Evolutionary conservation across 2,113 vertebrate species (phyloP).

Genomic region (Percopsis transmontana): DNA sequence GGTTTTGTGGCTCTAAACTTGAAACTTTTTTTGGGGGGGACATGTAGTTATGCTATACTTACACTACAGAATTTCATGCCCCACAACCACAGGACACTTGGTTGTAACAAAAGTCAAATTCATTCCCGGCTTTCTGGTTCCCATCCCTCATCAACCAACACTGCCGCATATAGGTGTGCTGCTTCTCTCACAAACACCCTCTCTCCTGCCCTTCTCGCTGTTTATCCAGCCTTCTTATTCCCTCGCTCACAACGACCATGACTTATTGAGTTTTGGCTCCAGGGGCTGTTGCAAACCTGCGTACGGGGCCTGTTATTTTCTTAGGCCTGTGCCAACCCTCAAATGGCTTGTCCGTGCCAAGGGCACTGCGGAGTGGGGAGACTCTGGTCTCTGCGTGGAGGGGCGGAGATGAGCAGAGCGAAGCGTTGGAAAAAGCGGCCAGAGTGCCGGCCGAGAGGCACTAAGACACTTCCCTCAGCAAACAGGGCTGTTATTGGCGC

Average conservation of each 20-base stretch:
- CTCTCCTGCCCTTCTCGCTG: slow-evolving; percentile 26
- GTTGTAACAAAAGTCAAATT: slow-evolving; percentile 7
- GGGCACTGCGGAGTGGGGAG: slow-evolving; percentile 51
- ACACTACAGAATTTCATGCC: neutral
- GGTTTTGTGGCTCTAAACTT: neutral
- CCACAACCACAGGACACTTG: neutral
- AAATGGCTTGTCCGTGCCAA: slow-evolving; percentile 71
- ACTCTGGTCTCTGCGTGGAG: slow-evolving; percentile 59
- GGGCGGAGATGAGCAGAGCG: slow-evolving; percentile 57
- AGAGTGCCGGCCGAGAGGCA: slow-evolving; percentile 53
- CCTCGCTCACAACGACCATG: slow-evolving; percentile 60
- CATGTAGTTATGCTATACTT: neutral
- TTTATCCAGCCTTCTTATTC: slow-evolving; percentile 59
- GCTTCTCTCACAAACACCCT: slow-evolving; percentile 29
- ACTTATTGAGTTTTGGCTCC: slow-evolving; percentile 66
- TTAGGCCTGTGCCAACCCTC: slow-evolving; percentile 75
- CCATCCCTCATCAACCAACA: neutral
- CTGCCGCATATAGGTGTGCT: slow-evolving; percentile 38
- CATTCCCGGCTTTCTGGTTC: neutral
- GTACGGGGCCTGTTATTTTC: slow-evolving; percentile 77
- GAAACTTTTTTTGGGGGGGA: neutral
- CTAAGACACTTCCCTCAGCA: slow-evolving; percentile 68
- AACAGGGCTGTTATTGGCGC: slow-evolving; percentile 63
- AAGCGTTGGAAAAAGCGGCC: slow-evolving; percentile 65
- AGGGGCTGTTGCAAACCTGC: slow-evolving; percentile 73